These are phyloP conservation scores for Napeogenes inachia DNA, from an alignment of 2,888 invertebrate species.

Conservation along the genomic window DNA sequence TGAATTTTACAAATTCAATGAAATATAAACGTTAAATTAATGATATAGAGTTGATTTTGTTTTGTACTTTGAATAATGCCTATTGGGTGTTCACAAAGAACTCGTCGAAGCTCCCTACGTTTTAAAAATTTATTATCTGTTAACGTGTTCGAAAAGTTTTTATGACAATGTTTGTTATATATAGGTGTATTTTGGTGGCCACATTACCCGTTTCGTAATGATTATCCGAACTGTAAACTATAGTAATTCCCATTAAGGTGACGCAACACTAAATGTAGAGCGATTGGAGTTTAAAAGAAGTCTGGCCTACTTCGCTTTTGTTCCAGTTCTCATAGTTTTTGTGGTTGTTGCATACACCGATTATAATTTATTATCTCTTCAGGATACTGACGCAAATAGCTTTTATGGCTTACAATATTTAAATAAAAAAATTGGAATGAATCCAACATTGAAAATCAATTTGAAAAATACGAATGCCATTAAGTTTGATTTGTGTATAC, in stretches of 20 bases:
- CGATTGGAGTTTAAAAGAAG: constrained; percentile 44
- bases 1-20: too few species aligned
- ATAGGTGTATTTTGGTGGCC: constrained; percentile 43
- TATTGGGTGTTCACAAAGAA: constrained; percentile 31
- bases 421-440: background rate
- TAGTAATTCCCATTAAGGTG: constrained; percentile 53
- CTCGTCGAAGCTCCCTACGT: constrained; percentile 44
- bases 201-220: constrained; percentile 51
- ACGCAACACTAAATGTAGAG: constrained; percentile 41
- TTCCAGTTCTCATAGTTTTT: constrained; percentile 32
- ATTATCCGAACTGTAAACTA: constrained; percentile 50
- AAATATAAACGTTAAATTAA: constrained; percentile 2
- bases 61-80: background rate
- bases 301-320: constrained; percentile 33
- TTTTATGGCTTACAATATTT: background rate
- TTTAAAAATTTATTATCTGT: constrained; percentile 55
- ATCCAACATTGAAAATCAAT: too few species aligned
- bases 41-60: constrained; percentile 14
- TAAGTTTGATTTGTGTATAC: too few species aligned
- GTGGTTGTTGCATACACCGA: constrained; percentile 20
- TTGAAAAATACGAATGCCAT: background rate
- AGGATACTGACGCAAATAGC: background rate
- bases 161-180: constrained; percentile 32
- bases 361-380: background rate
- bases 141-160: constrained; percentile 38